Evolutionary conservation across 2,797 vertebrate species (phyloP), one percentile per base, ranked within the genome.

Genomic region (Anguilla megastoma): DNA sequence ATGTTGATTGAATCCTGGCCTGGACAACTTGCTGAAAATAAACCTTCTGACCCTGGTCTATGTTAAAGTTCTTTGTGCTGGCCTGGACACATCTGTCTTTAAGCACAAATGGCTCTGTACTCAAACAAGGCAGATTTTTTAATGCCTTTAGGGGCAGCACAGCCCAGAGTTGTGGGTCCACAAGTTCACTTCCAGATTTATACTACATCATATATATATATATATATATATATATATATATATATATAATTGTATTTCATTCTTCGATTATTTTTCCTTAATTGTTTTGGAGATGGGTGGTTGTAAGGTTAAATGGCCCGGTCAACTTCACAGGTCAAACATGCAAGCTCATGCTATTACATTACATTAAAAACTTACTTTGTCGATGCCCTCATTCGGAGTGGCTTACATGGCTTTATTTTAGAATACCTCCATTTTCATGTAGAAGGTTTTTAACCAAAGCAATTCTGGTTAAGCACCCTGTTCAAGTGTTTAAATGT

Each of bases 251-350:
- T 89, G 33, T 87, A 84, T 85, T 86, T 58, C 30, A 71, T 48
- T 88, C 56, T 54, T 66, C 21, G 89, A 63, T 88, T 79, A 90
- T 90, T 84, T 90, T 79, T 91, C 88, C 66, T 56, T 36, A 14
- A 41, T 48, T 41, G 21, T 36, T 41, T 21, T 45, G 87, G 58
- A 85, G 58, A 52, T 76, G 85, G 88, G 86, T 86, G 86, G 84
- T 86, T 80, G 84, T 71, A 90, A 84, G 76, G 63, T 69, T 88
- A 60, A 89, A 89, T 88, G 41, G 88, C 71, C 84, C 36, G 21
- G 83, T 30, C 21, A 74, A 84, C 84, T 84, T 45, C 86, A 63
- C 45, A 86, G 90, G 88, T 89, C 90, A 89, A 74, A 88, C 48
- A 88, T 85, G 71, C 86, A 89, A 89, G 87, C 89, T 89, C 83